A percentile compares a stretch with the other conserved stretches of the same genome.
Conservation (phyloP, 2,113 vertebrate genomes). For the Forbesichthys agassizii region DNA sequence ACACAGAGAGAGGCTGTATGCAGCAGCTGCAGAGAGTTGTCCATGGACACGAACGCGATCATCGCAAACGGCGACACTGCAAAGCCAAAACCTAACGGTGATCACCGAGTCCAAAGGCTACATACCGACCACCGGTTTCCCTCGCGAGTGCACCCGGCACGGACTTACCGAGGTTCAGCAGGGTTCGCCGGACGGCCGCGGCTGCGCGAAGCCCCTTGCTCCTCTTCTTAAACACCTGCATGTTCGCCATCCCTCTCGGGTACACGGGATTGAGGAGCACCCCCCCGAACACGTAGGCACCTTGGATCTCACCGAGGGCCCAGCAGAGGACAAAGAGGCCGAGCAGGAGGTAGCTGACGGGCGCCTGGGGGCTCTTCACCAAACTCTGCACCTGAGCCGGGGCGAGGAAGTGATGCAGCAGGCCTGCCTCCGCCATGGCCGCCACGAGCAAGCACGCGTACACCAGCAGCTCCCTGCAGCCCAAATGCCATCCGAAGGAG, state of each 20-base stretch:
- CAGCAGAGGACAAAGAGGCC: conserved; percentile 80
- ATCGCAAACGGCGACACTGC: conserved; percentile 93
- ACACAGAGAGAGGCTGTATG: conserved; percentile 85
- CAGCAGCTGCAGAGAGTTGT: conserved; percentile 82
- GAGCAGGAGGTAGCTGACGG: conserved; percentile 85
- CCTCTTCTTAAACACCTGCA: conserved; percentile 84
- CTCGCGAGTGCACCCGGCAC: not conserved
- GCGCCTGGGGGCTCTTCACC: conserved; percentile 75
- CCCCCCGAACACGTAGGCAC: conserved; percentile 87
- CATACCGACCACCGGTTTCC: not conserved
- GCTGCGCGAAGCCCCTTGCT: conserved; percentile 82
- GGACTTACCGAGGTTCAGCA: conserved; percentile 89
- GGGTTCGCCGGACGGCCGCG: conserved; percentile 84
- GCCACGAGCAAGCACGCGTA: conserved; percentile 77
- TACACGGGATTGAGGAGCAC: conserved; percentile 91
- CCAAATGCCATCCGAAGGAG: conserved; percentile 73
- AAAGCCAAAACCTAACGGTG: not conserved
- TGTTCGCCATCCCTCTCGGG: conserved; percentile 84
- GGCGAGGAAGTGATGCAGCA: conserved; percentile 83
- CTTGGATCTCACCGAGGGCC: conserved; percentile 89
- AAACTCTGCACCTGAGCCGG: conserved; percentile 63
- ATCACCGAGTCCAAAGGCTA: conserved; percentile 1
- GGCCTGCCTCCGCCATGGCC: conserved; percentile 82
- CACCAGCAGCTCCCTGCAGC: conserved; percentile 81
- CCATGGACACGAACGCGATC: conserved; percentile 92